Evolutionary conservation across 1,140 invertebrate species (phyloP).

Genomic region (Drosophila tropicalis): DNA sequence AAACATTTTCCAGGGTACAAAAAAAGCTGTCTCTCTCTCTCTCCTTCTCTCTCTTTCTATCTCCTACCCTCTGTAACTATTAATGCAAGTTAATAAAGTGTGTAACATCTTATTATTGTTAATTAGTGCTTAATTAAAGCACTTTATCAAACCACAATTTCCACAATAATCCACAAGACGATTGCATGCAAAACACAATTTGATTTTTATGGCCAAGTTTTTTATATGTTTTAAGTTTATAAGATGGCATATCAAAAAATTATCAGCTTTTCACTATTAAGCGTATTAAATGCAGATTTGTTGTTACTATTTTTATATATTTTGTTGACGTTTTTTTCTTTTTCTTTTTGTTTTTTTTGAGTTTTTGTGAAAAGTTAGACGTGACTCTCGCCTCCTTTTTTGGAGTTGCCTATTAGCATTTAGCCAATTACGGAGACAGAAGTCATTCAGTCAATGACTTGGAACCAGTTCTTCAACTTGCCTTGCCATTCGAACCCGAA

Average conservation of each 20-base stretch:
- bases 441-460: constrained; percentile 68
- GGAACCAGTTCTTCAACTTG: constrained; percentile 49
- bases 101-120: not conserved
- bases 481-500: not conserved
- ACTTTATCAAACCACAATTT: not conserved
- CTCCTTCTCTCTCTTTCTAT: no score
- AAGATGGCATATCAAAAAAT: not conserved
- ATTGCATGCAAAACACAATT: not conserved
- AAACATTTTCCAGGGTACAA: no score
- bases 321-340: no score
- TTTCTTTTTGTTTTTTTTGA: no score
- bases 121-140: not conserved
- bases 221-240: not conserved
- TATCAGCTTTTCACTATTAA: not conserved
- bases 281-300: not conserved
- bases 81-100: not conserved
- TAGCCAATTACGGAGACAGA: constrained; percentile 59
- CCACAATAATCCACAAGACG: not conserved
- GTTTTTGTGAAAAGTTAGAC: constrained; percentile 38
- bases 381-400: not conserved
- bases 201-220: not conserved
- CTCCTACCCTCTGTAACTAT: not conserved
- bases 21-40: no score
- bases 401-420: constrained; percentile 34
- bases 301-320: no score